Conservation (phyloP, 1,140 invertebrate species). For the Bilobella aurantiaca region DNA sequence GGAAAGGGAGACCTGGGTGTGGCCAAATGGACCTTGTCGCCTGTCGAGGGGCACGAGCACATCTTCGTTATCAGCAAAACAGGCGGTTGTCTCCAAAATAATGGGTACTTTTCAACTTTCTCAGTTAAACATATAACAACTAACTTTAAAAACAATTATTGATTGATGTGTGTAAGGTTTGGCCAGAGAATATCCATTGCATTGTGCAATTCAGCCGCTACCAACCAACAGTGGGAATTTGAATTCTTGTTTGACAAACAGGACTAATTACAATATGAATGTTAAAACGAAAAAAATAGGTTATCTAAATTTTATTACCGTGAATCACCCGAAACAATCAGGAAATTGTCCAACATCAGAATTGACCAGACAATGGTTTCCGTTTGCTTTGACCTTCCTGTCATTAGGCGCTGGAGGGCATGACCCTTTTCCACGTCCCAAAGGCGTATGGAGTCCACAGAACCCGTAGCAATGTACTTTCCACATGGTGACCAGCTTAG, state of each 20-base stretch:
- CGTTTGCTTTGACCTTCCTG: conserved; percentile 52
- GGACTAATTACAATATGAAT: too few relatives aligned
- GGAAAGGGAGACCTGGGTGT: neutral
- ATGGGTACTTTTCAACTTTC: neutral
- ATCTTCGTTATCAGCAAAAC: neutral
- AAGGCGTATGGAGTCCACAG: conserved; percentile 68
- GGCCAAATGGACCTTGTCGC: neutral
- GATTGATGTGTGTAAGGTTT: neutral
- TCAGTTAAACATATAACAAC: neutral
- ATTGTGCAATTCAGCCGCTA: neutral
- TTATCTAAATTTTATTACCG: conserved; percentile 38
- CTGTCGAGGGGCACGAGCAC: neutral
- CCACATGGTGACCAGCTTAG: conserved; percentile 70
- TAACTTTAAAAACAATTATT: neutral
- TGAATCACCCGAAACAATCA: conserved; percentile 81
- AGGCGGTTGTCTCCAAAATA: neutral
- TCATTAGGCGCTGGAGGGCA: conserved; percentile 67
- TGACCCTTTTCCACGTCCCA: conserved; percentile 75
- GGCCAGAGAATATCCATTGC: neutral
- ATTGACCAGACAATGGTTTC: conserved; percentile 79
- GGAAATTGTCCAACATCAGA: conserved; percentile 63
- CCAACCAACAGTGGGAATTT: neutral
- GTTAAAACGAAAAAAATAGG: too few relatives aligned
- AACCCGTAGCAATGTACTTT: conserved; percentile 69
- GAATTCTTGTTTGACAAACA: conserved; percentile 1